Base-by-base conservation (phyloP, 2,888 invertebrate species). In the Coelinius sp. region DNA sequence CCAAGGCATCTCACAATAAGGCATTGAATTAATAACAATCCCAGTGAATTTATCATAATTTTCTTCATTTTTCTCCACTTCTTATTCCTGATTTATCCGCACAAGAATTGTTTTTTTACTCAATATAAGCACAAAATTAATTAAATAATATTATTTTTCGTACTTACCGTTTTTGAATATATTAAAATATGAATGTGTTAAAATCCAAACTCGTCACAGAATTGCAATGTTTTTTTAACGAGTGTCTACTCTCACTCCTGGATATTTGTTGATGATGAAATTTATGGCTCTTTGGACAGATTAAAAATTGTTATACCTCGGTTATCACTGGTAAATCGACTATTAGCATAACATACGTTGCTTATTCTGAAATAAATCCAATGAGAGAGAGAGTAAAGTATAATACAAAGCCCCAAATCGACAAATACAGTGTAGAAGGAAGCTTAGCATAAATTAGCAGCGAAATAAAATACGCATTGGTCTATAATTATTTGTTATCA, bases 1-100 rank as follows among this genome's bases (percentile, higher is more conserved):
- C 20, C 78, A 2, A 77, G 75, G 17, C 83, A 83, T 52, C 70
- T 76, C 41, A 80, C 82, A 63, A n/a, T n/a, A n/a, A 84, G 72
- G 35, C 82, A 75, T 17, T 59, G 59, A 17, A 85, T 72, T 72
- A 83, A 56, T 17, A 75, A 82, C 10, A 85, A 71, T 67, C 80
- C 79, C 24, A 82, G 22, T 63, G 74, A 77, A 52, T 80, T 73
- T 20, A 81, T 70, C 49, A 67, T 6, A 5, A 49, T 20, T 49
- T 17, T 70, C 41, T 71, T 17, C 10, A 49, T 20, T 8, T 31
- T 31, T 8, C 8, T 31, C 31, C n/a, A n/a, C n/a, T n/a, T n/a
- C n/a, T n/a, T n/a, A n/a, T n/a, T n/a, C n/a, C n/a, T n/a, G n/a
- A n/a, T n/a, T n/a, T n/a, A n/a, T n/a, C n/a, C n/a, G n/a, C n/a